phyloP scores from a whole-genome alignment of 2,797 vertebrate genomes.

The Chloroceryle inda region DNA sequence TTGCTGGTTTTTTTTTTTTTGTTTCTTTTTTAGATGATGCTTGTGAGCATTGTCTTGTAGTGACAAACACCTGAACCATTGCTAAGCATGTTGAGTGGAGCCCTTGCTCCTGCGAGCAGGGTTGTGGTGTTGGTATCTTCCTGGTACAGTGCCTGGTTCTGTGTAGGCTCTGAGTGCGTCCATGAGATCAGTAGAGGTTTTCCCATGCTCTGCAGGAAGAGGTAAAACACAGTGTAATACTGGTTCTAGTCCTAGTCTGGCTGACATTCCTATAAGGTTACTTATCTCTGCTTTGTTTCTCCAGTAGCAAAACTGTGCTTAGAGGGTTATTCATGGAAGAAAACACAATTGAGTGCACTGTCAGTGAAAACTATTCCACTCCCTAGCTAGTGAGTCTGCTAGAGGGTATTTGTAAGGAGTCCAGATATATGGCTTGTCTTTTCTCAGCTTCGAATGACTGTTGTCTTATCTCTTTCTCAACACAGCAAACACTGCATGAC shows the following conservation, averaged over 20 bases:
- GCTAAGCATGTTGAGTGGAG: background rate
- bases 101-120: background rate
- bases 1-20: background rate
- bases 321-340: background rate
- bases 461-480: background rate
- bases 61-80: background rate
- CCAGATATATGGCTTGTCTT: background rate
- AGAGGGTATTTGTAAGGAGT: background rate
- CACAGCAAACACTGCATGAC: constrained; percentile 86
- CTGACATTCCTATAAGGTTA: background rate
- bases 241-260: background rate
- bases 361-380: background rate
- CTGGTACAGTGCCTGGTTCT: background rate
- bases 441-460: background rate
- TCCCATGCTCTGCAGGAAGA: background rate
- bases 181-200: background rate
- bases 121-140: background rate
- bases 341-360: background rate
- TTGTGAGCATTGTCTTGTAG: background rate
- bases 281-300: background rate
- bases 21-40: background rate
- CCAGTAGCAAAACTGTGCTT: background rate
- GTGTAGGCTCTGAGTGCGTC: background rate
- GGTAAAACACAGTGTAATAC: background rate
- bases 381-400: background rate